Percentiles rank a stretch among this genome's conserved stretches.
Evolutionary conservation across 2,113 vertebrate species (phyloP).

Genomic region (Vanacampus margaritifer): DNA sequence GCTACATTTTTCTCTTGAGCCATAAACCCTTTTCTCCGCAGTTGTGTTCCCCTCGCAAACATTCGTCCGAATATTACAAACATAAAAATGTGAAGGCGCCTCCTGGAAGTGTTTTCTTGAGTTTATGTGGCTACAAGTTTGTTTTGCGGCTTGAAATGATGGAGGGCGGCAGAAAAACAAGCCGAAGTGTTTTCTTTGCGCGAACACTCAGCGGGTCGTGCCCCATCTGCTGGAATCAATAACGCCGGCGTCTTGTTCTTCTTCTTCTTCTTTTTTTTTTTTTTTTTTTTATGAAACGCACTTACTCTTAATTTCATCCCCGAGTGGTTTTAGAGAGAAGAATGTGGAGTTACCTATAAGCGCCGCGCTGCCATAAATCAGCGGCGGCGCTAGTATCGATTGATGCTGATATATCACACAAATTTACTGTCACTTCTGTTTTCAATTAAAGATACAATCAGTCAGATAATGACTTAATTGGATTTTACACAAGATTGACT

Average conservation of each 20-base stretch:
- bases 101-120: conserved; percentile 21
- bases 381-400: conserved; percentile 93
- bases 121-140: conserved; percentile 84
- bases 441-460: conserved; percentile 99
- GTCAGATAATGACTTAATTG: conserved; percentile 99
- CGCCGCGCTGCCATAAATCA: conserved; percentile 99
- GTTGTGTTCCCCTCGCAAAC: not conserved
- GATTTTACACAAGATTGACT: conserved; percentile 99
- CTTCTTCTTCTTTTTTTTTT: too few relatives aligned
- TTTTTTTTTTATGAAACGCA: conserved; percentile 96
- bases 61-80: not conserved
- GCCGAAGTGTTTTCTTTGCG: conserved; percentile 97
- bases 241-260: conserved; percentile 94
- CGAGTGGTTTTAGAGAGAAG: conserved; percentile 99
- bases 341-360: conserved; percentile 99
- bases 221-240: conserved; percentile 99
- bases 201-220: conserved; percentile 94
- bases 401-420: conserved; percentile 99
- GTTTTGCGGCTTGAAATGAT: conserved; percentile 80
- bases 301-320: conserved; percentile 99
- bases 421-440: conserved; percentile 99
- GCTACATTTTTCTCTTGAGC: not conserved
- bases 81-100: not conserved
- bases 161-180: conserved; percentile 81
- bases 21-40: not conserved